A percentile compares a stretch with the other conserved stretches of the same genome.
These are phyloP conservation scores for Cydia splendana DNA, from an alignment of 1,140 invertebrate species.

Conservation along the genomic window DNA sequence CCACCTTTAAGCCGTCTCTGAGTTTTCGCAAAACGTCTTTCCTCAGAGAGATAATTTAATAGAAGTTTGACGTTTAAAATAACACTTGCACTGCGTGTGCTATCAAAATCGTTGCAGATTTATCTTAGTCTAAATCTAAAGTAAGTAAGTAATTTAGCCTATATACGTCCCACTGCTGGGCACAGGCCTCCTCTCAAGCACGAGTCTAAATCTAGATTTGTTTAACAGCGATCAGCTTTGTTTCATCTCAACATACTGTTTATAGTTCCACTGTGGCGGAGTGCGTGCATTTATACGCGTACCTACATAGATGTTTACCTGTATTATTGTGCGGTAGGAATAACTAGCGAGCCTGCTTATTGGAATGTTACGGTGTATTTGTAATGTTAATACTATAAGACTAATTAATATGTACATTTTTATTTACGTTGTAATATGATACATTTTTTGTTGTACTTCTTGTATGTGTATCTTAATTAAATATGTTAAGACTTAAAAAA, in stretches of 20 bases:
- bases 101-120: no score
- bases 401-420: constrained; percentile 1
- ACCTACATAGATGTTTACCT: constrained; percentile 2
- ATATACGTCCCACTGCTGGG: no score
- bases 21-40: no score
- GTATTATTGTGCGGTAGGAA: background rate
- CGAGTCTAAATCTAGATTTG: no score
- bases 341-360: background rate
- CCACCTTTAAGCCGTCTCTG: no score
- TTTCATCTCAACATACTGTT: background rate
- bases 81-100: no score
- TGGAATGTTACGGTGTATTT: constrained; percentile 1
- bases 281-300: background rate
- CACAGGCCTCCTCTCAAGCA: no score
- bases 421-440: background rate
- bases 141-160: no score
- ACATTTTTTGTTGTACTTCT: background rate
- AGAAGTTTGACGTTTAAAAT: no score
- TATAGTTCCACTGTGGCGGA: background rate
- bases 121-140: no score
- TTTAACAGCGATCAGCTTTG: no score
- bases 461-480: constrained; percentile 2
- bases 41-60: no score
- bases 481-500: background rate
- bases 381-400: background rate